These are phyloP conservation scores for Origma solitaria DNA, from an alignment of 2,113 vertebrate species.

Conservation along the genomic window DNA sequence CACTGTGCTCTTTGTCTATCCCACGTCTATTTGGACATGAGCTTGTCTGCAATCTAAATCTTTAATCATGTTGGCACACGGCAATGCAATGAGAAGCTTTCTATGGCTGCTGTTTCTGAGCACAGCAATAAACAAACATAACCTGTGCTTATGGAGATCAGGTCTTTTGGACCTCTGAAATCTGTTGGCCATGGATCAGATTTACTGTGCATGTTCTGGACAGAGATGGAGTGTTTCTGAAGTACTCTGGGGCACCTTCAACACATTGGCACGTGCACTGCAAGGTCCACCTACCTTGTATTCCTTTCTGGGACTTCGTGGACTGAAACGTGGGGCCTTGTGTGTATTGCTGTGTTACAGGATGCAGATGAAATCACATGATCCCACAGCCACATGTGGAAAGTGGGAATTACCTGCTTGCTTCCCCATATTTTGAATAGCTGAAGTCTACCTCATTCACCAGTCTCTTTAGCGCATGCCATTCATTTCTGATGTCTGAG, in stretches of 20 bases:
- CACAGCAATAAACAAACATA: background rate
- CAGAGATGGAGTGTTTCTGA: background rate
- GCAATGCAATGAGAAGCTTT: background rate
- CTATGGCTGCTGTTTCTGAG: background rate
- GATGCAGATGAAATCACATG: background rate
- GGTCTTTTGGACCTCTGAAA: background rate
- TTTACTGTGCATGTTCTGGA: background rate
- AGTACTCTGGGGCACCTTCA: background rate
- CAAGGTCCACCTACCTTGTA: background rate
- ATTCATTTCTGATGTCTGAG: background rate
- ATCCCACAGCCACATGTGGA: background rate
- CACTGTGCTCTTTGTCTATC: background rate
- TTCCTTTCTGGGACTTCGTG: background rate
- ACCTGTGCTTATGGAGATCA: background rate
- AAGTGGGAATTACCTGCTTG: background rate
- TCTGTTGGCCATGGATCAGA: background rate
- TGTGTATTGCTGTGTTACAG: background rate
- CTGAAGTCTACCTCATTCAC: background rate
- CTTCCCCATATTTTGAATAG: background rate
- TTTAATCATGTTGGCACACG: background rate
- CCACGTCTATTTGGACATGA: background rate
- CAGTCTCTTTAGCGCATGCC: background rate
- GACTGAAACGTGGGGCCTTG: background rate
- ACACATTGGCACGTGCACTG: rapidly evolving
- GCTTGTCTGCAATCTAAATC: background rate